These are phyloP conservation scores for Noctua fimbriata DNA, from an alignment of 2,888 invertebrate species.

Conservation along the genomic window DNA sequence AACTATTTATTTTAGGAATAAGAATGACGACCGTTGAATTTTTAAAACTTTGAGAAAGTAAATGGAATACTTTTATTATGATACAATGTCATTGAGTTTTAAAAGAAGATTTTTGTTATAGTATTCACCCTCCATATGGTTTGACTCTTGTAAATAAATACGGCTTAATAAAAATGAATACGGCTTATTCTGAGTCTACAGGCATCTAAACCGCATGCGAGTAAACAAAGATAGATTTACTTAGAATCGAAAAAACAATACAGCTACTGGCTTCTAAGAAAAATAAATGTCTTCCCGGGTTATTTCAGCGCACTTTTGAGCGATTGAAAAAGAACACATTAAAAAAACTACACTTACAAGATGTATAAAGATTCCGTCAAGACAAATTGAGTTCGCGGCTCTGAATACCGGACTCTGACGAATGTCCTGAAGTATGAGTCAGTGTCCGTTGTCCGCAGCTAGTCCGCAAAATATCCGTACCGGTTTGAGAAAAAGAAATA, in stretches of 20 bases:
- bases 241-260: background rate
- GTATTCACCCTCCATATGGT: background rate
- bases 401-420: background rate
- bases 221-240: background rate
- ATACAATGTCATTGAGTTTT: too few species aligned
- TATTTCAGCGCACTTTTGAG: background rate
- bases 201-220: too few species aligned
- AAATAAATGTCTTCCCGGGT: background rate
- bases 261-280: background rate
- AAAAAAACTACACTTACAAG: background rate
- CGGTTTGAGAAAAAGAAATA: background rate
- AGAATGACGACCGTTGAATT: background rate
- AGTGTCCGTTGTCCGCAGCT: background rate
- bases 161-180: background rate
- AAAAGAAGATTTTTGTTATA: too few species aligned
- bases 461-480: background rate
- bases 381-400: background rate
- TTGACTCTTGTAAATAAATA: background rate
- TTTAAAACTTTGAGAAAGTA: background rate
- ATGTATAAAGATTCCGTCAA: background rate
- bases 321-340: background rate
- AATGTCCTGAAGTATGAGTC: background rate
- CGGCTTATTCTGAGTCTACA: background rate
- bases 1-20: background rate
- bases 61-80: background rate